Conservation (phyloP, 2,888 invertebrate genomes). For the Drosophila borealis region DNA sequence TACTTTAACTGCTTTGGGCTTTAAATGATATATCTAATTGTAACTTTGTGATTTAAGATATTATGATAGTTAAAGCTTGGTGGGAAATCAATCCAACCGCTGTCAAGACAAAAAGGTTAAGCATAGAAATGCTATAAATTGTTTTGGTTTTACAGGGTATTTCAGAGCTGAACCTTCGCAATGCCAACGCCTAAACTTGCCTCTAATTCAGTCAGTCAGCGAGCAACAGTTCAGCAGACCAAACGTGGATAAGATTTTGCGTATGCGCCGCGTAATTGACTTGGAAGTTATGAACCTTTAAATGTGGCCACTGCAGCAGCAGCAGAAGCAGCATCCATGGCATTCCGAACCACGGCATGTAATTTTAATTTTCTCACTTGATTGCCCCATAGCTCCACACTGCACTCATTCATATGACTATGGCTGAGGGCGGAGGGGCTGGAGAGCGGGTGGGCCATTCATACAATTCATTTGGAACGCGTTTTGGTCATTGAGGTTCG, state of each 20-base stretch:
- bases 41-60: too few species aligned
- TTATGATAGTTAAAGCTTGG: too few species aligned
- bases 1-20: too few species aligned
- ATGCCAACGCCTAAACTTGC: constrained; percentile 8
- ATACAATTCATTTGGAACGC: constrained; percentile 37
- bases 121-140: too few species aligned
- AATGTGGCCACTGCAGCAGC: constrained; percentile 66
- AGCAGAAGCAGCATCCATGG: constrained; percentile 29
- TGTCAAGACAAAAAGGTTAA: too few species aligned
- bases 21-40: too few species aligned
- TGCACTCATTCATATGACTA: constrained; percentile 54
- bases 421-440: neutral
- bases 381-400: constrained; percentile 63
- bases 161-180: neutral
- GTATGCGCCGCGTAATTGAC: constrained; percentile 76
- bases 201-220: constrained; percentile 58
- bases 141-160: constrained; percentile 6
- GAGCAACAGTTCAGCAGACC: constrained; percentile 29
- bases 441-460: constrained; percentile 35
- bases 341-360: constrained; percentile 50
- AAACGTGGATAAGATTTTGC: constrained; percentile 50
- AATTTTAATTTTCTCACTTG: constrained; percentile 81
- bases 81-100: too few species aligned
- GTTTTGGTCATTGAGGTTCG: constrained; percentile 30
- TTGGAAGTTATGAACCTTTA: constrained; percentile 82